phyloP scores from a whole-genome alignment of 2,797 vertebrate species.

The Glyptemys insculpta region DNA sequence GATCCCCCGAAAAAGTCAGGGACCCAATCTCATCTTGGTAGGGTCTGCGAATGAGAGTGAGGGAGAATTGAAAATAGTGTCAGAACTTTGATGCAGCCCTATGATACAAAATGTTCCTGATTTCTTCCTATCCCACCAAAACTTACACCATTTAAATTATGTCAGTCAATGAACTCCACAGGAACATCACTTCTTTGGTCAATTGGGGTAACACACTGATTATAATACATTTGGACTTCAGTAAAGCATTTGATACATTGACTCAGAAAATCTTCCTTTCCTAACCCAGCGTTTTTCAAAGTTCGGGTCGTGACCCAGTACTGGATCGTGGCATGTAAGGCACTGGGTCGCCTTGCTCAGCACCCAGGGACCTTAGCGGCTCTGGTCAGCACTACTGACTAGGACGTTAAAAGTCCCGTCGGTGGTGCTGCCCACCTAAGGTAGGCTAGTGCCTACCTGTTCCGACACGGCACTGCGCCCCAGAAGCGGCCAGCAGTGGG shows the following conservation, averaged over 20 bases:
- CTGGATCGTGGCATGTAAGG: too few relatives aligned
- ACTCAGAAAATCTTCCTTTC: neutral
- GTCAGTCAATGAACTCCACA: neutral
- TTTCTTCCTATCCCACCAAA: constrained; percentile 5
- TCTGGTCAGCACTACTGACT: too few relatives aligned
- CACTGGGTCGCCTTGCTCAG: too few relatives aligned
- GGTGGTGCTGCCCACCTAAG: too few relatives aligned
- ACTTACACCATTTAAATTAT: neutral
- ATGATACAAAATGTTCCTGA: fast-evolving
- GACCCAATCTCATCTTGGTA: neutral
- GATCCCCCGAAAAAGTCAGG: neutral
- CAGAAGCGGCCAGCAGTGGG: too few relatives aligned
- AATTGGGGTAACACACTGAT: neutral
- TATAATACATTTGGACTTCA: neutral
- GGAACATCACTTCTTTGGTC: neutral
- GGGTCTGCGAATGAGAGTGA: neutral
- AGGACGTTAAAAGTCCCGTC: too few relatives aligned
- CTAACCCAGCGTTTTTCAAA: too few relatives aligned
- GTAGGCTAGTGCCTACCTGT: too few relatives aligned
- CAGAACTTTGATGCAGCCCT: neutral
- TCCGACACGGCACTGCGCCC: too few relatives aligned
- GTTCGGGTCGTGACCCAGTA: too few relatives aligned
- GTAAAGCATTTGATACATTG: neutral
- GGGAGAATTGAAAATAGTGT: neutral
- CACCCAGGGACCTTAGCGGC: too few relatives aligned